phyloP scores from a whole-genome alignment of 2,888 invertebrate genomes.

The Carpatolechia fugitivella region DNA sequence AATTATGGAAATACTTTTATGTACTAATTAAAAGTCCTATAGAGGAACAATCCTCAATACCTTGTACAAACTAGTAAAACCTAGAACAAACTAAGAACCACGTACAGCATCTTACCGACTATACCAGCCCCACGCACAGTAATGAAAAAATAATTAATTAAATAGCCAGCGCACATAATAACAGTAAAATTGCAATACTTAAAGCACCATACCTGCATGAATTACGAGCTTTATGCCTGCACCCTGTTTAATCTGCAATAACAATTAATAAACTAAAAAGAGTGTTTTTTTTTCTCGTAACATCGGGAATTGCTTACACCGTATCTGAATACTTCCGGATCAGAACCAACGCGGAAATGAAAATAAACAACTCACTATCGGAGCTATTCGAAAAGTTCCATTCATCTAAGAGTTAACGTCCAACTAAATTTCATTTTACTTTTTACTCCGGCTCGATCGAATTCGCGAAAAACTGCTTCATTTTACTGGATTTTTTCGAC shows the following conservation, averaged over 20 bases:
- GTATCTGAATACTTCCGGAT: constrained; percentile 30
- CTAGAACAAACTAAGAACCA: too few species aligned
- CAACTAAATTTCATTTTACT: constrained; percentile 54
- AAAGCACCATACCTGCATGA: too few species aligned
- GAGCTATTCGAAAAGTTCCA: constrained; percentile 52
- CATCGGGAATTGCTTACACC: constrained; percentile 13
- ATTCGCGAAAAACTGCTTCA: constrained; percentile 52
- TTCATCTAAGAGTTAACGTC: constrained; percentile 60
- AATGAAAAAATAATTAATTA: too few species aligned
- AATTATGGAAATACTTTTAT: too few species aligned
- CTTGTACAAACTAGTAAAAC: too few species aligned
- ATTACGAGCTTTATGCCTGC: not conserved
- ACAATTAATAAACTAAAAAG: not conserved
- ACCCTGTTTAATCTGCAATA: not conserved
- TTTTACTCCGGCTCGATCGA: constrained; percentile 54
- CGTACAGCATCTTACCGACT: too few species aligned
- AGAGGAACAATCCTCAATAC: too few species aligned
- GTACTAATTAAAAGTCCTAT: too few species aligned
- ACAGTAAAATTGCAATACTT: too few species aligned
- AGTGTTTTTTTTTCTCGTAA: not conserved
- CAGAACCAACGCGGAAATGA: constrained; percentile 30
- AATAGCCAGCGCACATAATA: too few species aligned
- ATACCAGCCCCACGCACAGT: too few species aligned
- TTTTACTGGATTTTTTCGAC: constrained; percentile 44
- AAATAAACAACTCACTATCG: constrained; percentile 48